phyloP scores from a whole-genome alignment of 2,797 vertebrate genomes.

The Oryzias dopingdopingensis region DNA sequence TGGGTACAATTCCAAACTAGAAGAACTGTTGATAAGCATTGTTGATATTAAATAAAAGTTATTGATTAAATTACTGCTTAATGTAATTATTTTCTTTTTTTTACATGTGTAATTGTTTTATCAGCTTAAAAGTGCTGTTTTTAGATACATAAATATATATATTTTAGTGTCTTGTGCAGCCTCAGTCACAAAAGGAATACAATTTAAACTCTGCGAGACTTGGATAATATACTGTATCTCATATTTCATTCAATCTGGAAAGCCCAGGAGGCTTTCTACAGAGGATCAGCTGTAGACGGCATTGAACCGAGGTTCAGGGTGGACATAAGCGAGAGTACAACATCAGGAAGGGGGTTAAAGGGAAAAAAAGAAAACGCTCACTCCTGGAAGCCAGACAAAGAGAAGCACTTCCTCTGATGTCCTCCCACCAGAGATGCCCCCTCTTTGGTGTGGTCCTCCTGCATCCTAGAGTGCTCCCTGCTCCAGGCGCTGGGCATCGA shows the following conservation, averaged over 20 bases:
- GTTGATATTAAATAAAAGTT: too few species aligned
- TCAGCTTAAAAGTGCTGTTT: too few species aligned
- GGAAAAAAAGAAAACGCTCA: conserved; percentile 73
- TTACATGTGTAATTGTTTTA: too few species aligned
- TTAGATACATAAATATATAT: conserved; percentile 10
- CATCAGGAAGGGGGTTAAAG: conserved; percentile 76
- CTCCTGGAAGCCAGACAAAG: conserved; percentile 79
- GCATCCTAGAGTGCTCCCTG: conserved; percentile 70
- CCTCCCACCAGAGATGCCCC: conserved; percentile 79
- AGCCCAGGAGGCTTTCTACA: conserved; percentile 57
- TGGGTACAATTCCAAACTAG: too few species aligned
- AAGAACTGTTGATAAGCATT: too few species aligned
- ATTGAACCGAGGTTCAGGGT: conserved; percentile 61
- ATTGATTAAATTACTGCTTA: conserved; percentile 9
- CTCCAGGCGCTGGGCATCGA: conserved; percentile 77
- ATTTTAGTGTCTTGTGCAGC: conserved; percentile 22
- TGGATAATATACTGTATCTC: conserved; percentile 44
- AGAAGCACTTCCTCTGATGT: conserved; percentile 75
- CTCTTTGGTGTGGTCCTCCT: conserved; percentile 78
- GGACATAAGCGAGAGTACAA: conserved; percentile 61
- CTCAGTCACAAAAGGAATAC: conserved; percentile 40
- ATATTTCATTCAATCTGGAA: conserved; percentile 55
- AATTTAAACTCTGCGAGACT: conserved; percentile 46
- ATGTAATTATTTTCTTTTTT: conserved; percentile 24
- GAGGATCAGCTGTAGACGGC: conserved; percentile 55